Percentiles rank a stretch among this genome's conserved stretches.
These are phyloP conservation scores for Cygnus buccinator DNA, from an alignment of 2,113 vertebrate species.

Conservation along the genomic window DNA sequence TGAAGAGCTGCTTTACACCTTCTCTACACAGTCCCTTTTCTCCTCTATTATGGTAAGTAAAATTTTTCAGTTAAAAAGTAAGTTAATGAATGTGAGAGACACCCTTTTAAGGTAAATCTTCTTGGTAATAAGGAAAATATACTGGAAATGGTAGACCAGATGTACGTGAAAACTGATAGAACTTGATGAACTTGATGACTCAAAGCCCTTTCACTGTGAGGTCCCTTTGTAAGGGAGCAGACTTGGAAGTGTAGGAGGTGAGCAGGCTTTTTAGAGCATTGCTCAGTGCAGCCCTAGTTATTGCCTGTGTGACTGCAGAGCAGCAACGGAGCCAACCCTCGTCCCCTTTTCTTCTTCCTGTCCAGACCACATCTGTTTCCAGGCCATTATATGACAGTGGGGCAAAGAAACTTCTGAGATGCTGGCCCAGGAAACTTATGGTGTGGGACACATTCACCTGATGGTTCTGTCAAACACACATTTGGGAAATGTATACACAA, in stretches of 20 bases:
- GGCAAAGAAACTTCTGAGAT: not conserved
- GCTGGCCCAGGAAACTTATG: not conserved
- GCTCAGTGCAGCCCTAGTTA: not conserved
- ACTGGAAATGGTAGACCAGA: not conserved
- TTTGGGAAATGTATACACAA: constrained; percentile 10
- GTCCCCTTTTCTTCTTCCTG: not conserved
- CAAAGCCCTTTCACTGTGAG: not conserved
- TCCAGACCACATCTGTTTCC: not conserved
- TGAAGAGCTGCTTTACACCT: not conserved
- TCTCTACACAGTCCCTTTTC: not conserved
- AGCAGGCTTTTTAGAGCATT: not conserved
- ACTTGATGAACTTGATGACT: not conserved
- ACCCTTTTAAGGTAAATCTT: not conserved
- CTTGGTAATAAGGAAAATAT: not conserved
- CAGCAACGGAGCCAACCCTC: not conserved
- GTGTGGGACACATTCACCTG: not conserved
- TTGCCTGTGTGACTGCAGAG: not conserved
- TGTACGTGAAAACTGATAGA: not conserved
- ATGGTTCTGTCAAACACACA: not conserved
- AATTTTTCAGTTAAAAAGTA: not conserved
- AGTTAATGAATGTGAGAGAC: not conserved
- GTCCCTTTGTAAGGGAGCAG: not conserved
- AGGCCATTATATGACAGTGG: not conserved
- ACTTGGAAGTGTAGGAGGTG: not conserved
- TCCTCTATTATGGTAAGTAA: not conserved